Base-by-base conservation (phyloP, 30 jellyfish, hydroid and myxozoan genomes). In the Turritopsis dohrnii region DNA sequence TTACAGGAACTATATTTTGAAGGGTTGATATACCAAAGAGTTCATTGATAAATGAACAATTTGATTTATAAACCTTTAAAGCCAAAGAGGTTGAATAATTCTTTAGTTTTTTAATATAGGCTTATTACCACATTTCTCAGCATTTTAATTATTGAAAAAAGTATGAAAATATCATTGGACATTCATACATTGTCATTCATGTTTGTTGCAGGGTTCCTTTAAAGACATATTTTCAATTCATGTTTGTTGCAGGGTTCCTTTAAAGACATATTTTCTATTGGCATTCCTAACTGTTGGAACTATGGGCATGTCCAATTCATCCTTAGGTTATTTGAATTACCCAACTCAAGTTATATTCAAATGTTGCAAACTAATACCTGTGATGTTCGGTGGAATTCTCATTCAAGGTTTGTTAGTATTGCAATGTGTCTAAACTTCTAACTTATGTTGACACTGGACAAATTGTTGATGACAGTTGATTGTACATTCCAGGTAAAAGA, bases 351-450 rank as follows among this genome's bases (percentile, higher is more conserved):
- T 91, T 5, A 87, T 91, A 21, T 91, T 87, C 84, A 91, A 91
- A 75, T 91, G 97, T 53, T 91, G 97, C 73, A 91, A 91, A 76
- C 90, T 91, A 3, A 87, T 91, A 30, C 97, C 97, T 18, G 97
- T 91, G 52, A 91, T 91, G 97, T 22, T 91, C 22, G 97, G 97
- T 75, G 97, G 97, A 24, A 88, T 91, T 1, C 19, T 91, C 28
- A 91, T 91, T 29, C 97, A 91, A 87, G 97, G 97, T 91, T 23
- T 9, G 77, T 69, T 27, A 1, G 22, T 69, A 8, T 8, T 69
- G 1, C 16, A 69, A 69, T n/a, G 19, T 69, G 8, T n/a, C 5
- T 66, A 66, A 41, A 5, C 60, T 5, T 41, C 60, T 41, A 41
- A 3, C 60, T 41, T 41, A n/a, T n/a, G n/a, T n/a, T n/a, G n/a